Percentiles rank a stretch among this genome's conserved stretches.
Conservation (phyloP, 2,797 vertebrate species). For the Onychomys arenicola region DNA sequence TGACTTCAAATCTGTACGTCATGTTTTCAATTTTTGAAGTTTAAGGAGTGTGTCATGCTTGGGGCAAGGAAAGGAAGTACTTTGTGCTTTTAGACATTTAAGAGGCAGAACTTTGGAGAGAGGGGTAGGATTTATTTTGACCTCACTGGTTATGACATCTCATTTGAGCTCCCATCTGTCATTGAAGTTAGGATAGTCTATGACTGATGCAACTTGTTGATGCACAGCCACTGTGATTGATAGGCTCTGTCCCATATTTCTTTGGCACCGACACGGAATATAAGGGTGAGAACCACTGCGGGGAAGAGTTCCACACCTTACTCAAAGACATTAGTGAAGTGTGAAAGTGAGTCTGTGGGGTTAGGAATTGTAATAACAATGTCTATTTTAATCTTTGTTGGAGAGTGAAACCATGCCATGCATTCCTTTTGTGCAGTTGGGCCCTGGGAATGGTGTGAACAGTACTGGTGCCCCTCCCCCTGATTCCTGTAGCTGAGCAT, state of each 20-base stretch:
- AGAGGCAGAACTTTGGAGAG: background rate
- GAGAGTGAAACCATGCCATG: background rate
- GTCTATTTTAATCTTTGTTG: background rate
- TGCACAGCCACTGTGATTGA: background rate
- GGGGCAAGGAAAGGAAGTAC: background rate
- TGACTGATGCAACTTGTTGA: background rate
- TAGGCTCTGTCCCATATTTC: background rate
- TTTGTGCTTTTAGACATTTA: background rate
- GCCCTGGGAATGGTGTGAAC: background rate
- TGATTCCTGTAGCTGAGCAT: background rate
- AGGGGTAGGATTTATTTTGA: background rate
- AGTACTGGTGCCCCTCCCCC: background rate
- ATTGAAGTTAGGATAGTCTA: accelerated
- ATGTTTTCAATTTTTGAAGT: background rate
- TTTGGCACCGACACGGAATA: background rate
- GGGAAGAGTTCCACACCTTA: background rate
- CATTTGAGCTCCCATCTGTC: background rate
- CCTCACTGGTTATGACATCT: background rate
- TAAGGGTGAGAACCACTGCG: background rate
- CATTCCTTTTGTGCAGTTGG: background rate
- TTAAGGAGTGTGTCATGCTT: background rate
- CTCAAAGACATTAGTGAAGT: background rate
- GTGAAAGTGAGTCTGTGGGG: background rate
- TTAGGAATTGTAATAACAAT: background rate
- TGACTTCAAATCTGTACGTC: background rate